phyloP scores from a whole-genome alignment of 2,797 vertebrate species.

The Clangula hyemalis region DNA sequence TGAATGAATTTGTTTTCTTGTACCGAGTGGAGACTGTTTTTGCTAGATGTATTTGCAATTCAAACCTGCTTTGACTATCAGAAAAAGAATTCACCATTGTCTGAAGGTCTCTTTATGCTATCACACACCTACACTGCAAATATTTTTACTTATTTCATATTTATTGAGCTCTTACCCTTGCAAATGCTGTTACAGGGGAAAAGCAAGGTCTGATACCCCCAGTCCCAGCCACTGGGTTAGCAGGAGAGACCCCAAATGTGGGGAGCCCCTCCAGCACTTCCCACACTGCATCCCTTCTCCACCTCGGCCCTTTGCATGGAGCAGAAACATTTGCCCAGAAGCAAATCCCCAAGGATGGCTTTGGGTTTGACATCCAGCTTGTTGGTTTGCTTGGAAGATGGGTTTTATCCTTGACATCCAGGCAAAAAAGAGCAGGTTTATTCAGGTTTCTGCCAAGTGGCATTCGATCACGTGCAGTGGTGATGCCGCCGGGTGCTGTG shows the following conservation, averaged over 20 bases:
- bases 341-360: not conserved
- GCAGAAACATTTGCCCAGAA: not conserved
- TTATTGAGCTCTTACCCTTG: not conserved
- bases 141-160: not conserved
- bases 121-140: fast-evolving
- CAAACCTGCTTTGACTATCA: not conserved
- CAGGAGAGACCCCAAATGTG: too few species aligned
- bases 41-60: not conserved
- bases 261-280: too few species aligned
- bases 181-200: not conserved
- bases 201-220: not conserved
- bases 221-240: not conserved
- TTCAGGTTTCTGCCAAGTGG: not conserved
- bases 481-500: not conserved
- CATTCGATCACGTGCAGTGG: fast-evolving
- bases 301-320: too few species aligned
- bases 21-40: not conserved
- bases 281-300: too few species aligned
- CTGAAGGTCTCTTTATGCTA: not conserved
- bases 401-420: fast-evolving
- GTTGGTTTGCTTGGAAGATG: not conserved
- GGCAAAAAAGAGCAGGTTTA: not conserved
- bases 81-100: not conserved
- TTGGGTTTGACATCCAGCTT: not conserved
- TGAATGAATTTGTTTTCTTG: not conserved